Evolutionary conservation across 1,140 invertebrate genomes (phyloP), one percentile per base, ranked within the genome.

Genomic region (Patella vulgata): DNA sequence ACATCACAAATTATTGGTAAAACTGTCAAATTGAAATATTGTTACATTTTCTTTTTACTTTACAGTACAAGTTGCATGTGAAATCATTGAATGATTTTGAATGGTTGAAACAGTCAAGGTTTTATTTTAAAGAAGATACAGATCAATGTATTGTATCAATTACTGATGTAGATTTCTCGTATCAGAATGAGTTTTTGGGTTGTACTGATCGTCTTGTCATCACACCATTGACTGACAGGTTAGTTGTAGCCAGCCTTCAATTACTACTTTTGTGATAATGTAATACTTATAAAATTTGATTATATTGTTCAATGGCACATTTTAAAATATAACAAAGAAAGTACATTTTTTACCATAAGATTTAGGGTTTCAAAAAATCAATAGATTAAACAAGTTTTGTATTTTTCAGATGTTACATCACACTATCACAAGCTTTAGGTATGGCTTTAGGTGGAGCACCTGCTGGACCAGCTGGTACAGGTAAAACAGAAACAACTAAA

Each of bases 401-500:
- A n/a, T n/a, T n/a, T 57, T 79, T 5, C 76, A 96, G 94, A 77
- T 98, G 96, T 84, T 98, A 98, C 82, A 97, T 98, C 67, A 98
- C 96, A 0, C 82, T 98, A 40, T 93, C 96, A 0, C 96, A 98
- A 87, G 96, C 96, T 0, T 83, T 98, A 43, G 92, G 93, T 0
- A 94, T 98, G 91, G 94, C 94, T 63, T 94, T 98, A 90, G 96
- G 96, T 31, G 95, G 95, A 1, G 93, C 94, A 8, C 95, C 95
- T 0, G 96, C 95, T 74, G 96, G 96, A 1, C 95, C 95, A 14
- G 95, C 95, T 9, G 95, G 96, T 21, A 98, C 96, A 2, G 96
- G 95, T 1, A 98, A 98, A 86, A 98, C 96, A 0, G 96, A 98
- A 85, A 98, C 96, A 0, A 94, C 95, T 0, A 98, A 98, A 86